Conservation (phyloP, 2,797 vertebrate species). For the Morelia viridis region DNA sequence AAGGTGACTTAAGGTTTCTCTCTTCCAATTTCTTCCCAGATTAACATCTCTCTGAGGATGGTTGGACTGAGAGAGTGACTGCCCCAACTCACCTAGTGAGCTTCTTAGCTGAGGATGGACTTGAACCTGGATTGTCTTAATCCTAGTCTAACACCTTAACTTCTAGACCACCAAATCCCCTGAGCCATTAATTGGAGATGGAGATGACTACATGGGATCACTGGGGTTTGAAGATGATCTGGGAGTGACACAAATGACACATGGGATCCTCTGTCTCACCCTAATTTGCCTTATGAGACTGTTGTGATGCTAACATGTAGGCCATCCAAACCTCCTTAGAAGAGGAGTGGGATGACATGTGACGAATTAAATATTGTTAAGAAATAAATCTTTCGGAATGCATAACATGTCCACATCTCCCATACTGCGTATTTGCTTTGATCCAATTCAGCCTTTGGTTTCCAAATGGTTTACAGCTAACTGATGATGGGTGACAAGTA, state of each 20-base stretch:
- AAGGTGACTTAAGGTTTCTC: no score
- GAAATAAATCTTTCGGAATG: neutral
- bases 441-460: neutral
- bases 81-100: no score
- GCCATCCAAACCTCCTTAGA: neutral
- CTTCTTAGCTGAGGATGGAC: no score
- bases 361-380: neutral
- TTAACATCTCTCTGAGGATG: no score
- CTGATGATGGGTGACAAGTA: neutral
- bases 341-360: neutral
- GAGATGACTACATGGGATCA: neutral
- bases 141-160: no score
- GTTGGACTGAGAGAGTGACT: no score
- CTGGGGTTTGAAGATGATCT: neutral
- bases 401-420: neutral
- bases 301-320: neutral
- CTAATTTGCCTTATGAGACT: neutral
- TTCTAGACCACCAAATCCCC: no score
- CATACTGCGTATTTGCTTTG: neutral
- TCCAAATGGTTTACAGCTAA: constrained; percentile 18
- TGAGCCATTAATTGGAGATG: neutral
- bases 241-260: no score
- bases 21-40: no score
- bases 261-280: no score
- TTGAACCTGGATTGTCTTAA: no score